Percentiles rank a stretch among this genome's conserved stretches.
Evolutionary conservation across 2,888 invertebrate genomes (phyloP).

Genomic region (Meganola albula): DNA sequence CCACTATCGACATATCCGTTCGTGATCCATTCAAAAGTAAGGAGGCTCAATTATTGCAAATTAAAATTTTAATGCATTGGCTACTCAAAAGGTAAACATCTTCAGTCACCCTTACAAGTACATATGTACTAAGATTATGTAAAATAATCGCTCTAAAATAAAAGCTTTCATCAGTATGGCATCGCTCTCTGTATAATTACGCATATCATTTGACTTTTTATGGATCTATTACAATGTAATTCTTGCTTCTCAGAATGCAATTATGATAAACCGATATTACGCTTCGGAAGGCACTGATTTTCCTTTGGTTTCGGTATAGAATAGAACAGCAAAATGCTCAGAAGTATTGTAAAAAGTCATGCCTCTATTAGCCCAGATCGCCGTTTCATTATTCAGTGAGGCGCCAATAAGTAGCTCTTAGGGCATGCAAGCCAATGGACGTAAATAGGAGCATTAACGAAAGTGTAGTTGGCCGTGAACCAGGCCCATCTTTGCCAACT

Average conservation of each 20-base stretch:
- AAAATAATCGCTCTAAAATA: too few relatives aligned
- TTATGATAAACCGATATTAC: not conserved
- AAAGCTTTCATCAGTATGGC: too few relatives aligned
- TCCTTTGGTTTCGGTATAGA: conserved; percentile 12
- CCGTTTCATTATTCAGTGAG: conserved; percentile 57
- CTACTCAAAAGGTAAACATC: too few relatives aligned
- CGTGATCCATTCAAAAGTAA: conserved; percentile 22
- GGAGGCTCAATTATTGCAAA: conserved; percentile 16
- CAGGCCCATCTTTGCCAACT: conserved; percentile 42
- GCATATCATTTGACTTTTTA: too few relatives aligned
- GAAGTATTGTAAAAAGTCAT: conserved; percentile 36
- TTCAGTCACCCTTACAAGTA: too few relatives aligned
- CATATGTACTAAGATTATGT: too few relatives aligned
- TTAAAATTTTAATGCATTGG: conserved; percentile 22
- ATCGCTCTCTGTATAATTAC: too few relatives aligned
- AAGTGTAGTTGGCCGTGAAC: conserved; percentile 24
- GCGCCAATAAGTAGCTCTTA: conserved; percentile 57
- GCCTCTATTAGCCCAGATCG: conserved; percentile 60
- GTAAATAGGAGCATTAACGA: conserved; percentile 49
- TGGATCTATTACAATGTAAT: not conserved
- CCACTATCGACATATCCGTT: conserved; percentile 27
- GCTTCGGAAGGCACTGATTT: not conserved
- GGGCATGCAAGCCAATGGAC: conserved; percentile 40
- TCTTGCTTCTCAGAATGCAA: not conserved
- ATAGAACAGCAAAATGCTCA: conserved; percentile 26